phyloP scores from a whole-genome alignment of 1,140 invertebrate genomes.

The Leptopilina clavipes region DNA sequence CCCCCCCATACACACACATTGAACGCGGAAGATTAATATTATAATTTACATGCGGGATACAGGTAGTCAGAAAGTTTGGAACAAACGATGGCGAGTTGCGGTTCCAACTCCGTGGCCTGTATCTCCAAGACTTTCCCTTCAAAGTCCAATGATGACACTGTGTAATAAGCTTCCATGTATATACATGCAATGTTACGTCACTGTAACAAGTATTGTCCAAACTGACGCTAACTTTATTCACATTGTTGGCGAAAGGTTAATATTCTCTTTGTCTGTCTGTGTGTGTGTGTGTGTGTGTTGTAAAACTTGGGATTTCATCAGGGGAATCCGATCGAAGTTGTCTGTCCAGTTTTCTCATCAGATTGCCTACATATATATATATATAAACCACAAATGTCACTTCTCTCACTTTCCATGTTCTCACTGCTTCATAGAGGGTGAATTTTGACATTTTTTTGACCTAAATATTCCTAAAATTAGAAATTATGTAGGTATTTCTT shows the following conservation, averaged over 20 bases:
- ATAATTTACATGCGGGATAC: conserved; percentile 5
- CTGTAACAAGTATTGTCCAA: conserved; percentile 6
- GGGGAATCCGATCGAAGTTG: background rate
- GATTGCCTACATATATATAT: background rate
- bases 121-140: conserved; percentile 15
- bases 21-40: background rate
- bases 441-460: too few relatives aligned
- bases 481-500: too few relatives aligned
- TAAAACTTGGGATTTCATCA: conserved; percentile 8
- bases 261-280: background rate
- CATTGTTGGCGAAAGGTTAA: conserved; percentile 3
- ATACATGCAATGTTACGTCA: background rate
- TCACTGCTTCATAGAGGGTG: too few relatives aligned
- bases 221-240: conserved; percentile 8
- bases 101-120: conserved; percentile 1
- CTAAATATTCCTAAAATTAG: too few relatives aligned
- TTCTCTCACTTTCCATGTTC: background rate
- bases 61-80: conserved; percentile 4
- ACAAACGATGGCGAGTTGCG: conserved; percentile 10
- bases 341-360: conserved; percentile 7
- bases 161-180: background rate
- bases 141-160: conserved; percentile 2
- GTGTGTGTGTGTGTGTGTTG: background rate
- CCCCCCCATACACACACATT: background rate
- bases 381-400: background rate